Percentiles rank a stretch among this genome's conserved stretches.
Evolutionary conservation across 2,113 vertebrate species (phyloP).

Genomic region (Cephalopterus ornatus): DNA sequence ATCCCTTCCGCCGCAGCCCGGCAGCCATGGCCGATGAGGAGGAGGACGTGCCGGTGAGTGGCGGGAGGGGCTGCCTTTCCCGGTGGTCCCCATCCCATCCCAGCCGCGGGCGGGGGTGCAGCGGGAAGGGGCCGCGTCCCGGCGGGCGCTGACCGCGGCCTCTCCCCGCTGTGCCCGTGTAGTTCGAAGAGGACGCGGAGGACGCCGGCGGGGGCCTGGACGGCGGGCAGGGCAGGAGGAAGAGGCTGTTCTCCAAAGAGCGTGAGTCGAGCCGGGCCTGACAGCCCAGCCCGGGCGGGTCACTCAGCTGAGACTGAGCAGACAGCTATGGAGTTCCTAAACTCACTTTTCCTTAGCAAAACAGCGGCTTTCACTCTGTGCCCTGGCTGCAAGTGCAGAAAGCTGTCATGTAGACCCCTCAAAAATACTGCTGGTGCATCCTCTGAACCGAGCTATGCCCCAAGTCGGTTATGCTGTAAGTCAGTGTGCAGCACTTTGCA

Average conservation of each 20-base stretch:
- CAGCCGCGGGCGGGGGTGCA: not conserved
- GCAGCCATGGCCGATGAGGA: conserved; percentile 74
- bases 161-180: not conserved
- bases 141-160: not conserved
- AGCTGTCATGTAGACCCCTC: accelerated
- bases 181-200: conserved; percentile 91
- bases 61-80: not conserved
- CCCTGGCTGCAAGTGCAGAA: not conserved
- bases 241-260: conserved; percentile 95
- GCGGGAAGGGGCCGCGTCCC: no score
- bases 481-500: not conserved
- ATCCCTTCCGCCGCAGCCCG: not conserved
- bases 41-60: conserved; percentile 72
- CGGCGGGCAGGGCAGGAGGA: conserved; percentile 86
- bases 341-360: not conserved
- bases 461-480: not conserved
- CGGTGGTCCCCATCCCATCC: not conserved
- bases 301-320: not conserved
- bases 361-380: not conserved
- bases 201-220: conserved; percentile 84
- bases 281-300: not conserved
- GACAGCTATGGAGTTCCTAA: not conserved
- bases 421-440: not conserved
- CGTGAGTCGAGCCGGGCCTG: conserved; percentile 61
- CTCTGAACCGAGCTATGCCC: not conserved